These are phyloP conservation scores for Nemotelus pantherinus DNA, from an alignment of 2,888 invertebrate genomes.

Conservation along the genomic window DNA sequence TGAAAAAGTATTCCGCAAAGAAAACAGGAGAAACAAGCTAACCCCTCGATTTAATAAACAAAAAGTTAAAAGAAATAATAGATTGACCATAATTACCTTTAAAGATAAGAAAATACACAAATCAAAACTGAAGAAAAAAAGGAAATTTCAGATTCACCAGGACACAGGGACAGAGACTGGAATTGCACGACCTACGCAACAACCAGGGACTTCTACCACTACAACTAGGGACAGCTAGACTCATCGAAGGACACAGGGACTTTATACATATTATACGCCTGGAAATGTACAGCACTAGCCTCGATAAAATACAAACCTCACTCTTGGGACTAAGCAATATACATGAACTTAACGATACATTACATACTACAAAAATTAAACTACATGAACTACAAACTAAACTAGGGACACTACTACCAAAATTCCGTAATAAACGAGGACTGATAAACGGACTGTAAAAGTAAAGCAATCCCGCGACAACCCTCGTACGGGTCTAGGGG, in stretches of 20 bases:
- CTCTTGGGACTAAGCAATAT: neutral
- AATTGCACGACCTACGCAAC: too few species aligned
- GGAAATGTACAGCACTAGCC: neutral
- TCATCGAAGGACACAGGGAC: too few species aligned
- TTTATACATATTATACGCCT: neutral
- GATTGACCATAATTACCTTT: neutral
- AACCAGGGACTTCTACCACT: too few species aligned
- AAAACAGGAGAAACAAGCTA: neutral
- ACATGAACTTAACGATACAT: neutral
- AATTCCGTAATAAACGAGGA: conserved; percentile 3
- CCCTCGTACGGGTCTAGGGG: too few species aligned
- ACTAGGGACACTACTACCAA: conserved; percentile 1
- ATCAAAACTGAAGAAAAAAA: too few species aligned
- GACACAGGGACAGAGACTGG: too few species aligned
- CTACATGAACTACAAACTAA: neutral
- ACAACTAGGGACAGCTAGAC: too few species aligned
- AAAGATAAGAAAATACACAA: neutral
- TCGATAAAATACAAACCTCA: neutral
- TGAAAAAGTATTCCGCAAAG: neutral
- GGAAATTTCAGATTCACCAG: too few species aligned
- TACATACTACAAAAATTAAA: neutral
- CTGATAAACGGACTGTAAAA: too few species aligned
- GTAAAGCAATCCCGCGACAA: too few species aligned
- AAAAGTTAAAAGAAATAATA: neutral
- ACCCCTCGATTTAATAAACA: neutral